A percentile compares a stretch with the other conserved stretches of the same genome.
Evolutionary conservation across 2,888 invertebrate genomes (phyloP).

Genomic region (Amphipoea oculea): DNA sequence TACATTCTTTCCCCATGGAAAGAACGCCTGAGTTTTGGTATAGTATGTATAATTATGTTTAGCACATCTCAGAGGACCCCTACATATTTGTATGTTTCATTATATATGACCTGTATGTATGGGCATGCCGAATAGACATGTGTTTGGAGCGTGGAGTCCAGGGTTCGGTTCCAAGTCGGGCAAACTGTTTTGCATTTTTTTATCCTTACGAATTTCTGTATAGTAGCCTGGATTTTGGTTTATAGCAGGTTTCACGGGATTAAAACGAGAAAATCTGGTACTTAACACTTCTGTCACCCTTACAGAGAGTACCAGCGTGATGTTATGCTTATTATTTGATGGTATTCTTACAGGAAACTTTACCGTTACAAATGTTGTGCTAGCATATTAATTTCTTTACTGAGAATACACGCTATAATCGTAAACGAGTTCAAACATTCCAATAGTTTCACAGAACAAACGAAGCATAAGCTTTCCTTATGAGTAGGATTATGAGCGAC

Average conservation of each 20-base stretch:
- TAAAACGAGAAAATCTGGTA: neutral
- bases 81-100: neutral
- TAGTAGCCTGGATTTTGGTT: neutral
- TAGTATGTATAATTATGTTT: neutral
- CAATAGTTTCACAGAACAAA: conserved; percentile 45
- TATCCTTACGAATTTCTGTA: neutral
- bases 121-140: neutral
- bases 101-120: neutral
- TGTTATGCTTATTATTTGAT: neutral
- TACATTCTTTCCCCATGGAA: no score
- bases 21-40: no score
- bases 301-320: fast-evolving
- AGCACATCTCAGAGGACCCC: neutral
- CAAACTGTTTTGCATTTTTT: no score
- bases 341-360: neutral
- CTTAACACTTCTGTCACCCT: neutral
- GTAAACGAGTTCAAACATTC: conserved; percentile 31
- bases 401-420: conserved; percentile 10
- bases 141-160: neutral
- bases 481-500: conserved; percentile 53
- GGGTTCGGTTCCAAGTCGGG: neutral
- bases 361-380: neutral
- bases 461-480: conserved; percentile 43
- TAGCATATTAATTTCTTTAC: neutral
- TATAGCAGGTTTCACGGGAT: neutral